phyloP scores from a whole-genome alignment of 1,140 invertebrate genomes.

The Popillia japonica region DNA sequence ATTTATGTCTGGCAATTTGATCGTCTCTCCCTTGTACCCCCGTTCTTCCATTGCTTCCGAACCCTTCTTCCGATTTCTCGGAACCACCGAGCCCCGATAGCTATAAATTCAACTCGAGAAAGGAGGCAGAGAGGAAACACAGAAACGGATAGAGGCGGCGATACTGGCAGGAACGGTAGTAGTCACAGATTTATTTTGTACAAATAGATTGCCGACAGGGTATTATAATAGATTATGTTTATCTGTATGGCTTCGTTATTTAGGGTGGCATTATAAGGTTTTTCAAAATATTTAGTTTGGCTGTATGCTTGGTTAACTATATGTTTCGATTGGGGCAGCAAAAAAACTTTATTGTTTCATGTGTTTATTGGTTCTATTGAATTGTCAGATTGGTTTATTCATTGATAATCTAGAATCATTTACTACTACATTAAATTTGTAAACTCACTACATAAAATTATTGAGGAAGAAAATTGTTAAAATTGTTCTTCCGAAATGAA shows the following conservation, averaged over 20 bases:
- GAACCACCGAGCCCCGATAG: background rate
- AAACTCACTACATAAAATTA: no score
- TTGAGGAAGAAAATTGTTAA: no score
- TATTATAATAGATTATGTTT: constrained; percentile 27
- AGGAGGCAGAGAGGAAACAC: background rate
- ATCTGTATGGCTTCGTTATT: background rate
- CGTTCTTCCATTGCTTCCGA: background rate
- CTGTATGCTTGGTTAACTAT: background rate
- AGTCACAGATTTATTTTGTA: constrained; percentile 8
- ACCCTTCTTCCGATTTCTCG: constrained; percentile 2
- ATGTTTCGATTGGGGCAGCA: background rate
- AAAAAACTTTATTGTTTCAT: background rate
- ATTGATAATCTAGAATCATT: background rate
- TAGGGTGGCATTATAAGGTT: background rate
- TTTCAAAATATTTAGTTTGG: background rate
- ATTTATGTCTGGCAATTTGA: constrained; percentile 33
- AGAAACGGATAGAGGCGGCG: constrained; percentile 10
- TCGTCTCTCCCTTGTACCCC: background rate
- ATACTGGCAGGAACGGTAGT: background rate
- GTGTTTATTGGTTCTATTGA: background rate
- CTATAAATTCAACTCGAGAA: background rate
- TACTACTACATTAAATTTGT: background rate
- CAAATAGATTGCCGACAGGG: constrained; percentile 31
- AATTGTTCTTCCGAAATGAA: no score
- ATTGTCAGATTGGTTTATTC: background rate